Evolutionary conservation across 2,888 invertebrate species (phyloP).

Genomic region (Molanna angustata): DNA sequence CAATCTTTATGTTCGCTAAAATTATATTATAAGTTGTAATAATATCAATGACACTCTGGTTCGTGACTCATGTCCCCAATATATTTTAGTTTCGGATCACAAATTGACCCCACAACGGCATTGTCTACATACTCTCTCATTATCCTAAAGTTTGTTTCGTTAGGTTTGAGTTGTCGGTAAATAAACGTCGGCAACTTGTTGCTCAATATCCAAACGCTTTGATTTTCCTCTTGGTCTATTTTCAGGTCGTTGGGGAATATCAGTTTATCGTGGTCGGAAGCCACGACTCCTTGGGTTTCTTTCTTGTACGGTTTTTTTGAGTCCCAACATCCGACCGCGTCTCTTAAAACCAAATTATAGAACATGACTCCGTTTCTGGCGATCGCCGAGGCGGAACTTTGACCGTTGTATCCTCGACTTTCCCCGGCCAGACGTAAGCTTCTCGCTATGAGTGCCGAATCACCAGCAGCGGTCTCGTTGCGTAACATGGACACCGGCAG

Average conservation of each 20-base stretch:
- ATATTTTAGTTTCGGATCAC: conserved; percentile 56
- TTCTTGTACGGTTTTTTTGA: conserved; percentile 65
- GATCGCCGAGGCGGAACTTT: conserved; percentile 72
- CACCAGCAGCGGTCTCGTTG: conserved; percentile 52
- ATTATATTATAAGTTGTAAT: neutral
- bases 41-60: conserved; percentile 19
- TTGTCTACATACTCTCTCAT: conserved; percentile 63
- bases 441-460: conserved; percentile 37
- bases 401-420: conserved; percentile 61
- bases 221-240: conserved; percentile 65
- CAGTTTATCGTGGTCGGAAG: conserved; percentile 59
- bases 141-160: conserved; percentile 72
- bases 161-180: conserved; percentile 59
- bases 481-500: conserved; percentile 65
- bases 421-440: conserved; percentile 45
- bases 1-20: too few species aligned
- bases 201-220: conserved; percentile 74
- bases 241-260: conserved; percentile 81
- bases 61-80: conserved; percentile 32
- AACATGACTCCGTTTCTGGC: conserved; percentile 72
- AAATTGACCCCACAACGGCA: conserved; percentile 64
- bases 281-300: conserved; percentile 61
- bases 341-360: conserved; percentile 73
- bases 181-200: conserved; percentile 74
- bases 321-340: conserved; percentile 80